Percentiles rank a stretch among this genome's conserved stretches.
These are phyloP conservation scores for Latrodectus geometricus DNA, from an alignment of 1,140 invertebrate species.

Conservation along the genomic window DNA sequence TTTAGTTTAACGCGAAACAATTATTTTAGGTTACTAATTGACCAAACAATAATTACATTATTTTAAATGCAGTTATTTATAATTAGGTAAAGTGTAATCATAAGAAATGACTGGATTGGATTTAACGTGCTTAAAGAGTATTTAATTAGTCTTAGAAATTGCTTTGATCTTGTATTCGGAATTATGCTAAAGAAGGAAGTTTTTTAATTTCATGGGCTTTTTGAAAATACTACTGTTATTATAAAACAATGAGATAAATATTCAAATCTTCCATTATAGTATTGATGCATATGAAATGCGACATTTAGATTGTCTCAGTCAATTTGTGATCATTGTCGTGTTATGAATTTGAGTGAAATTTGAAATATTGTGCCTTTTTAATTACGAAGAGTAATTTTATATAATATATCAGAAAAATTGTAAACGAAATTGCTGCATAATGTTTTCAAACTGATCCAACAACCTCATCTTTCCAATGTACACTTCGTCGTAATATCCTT, in stretches of 20 bases:
- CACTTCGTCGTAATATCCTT: too few species aligned
- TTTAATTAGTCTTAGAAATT: too few species aligned
- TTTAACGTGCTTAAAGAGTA: too few species aligned
- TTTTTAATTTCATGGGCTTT: neutral
- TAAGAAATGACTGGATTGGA: too few species aligned
- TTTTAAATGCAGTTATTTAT: too few species aligned
- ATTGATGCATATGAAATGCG: neutral
- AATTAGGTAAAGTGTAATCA: too few species aligned
- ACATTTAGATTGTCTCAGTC: neutral
- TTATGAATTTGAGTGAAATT: slow-evolving; percentile 23
- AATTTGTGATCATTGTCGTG: slow-evolving; percentile 3
- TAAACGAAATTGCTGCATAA: slow-evolving; percentile 51
- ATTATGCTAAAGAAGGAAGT: neutral
- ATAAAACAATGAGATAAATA: neutral
- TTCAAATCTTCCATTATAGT: neutral
- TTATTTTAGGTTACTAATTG: too few species aligned
- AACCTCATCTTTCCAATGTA: neutral
- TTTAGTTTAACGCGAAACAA: too few species aligned
- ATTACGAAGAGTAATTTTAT: slow-evolving; percentile 36
- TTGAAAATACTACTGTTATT: neutral
- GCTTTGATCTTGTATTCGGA: too few species aligned
- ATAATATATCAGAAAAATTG: slow-evolving; percentile 24
- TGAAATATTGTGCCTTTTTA: slow-evolving; percentile 41
- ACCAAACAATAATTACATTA: too few species aligned
- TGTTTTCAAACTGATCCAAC: slow-evolving; percentile 14